phyloP scores from a whole-genome alignment of 2,888 invertebrate species.

The Phanerotoma sp. region DNA sequence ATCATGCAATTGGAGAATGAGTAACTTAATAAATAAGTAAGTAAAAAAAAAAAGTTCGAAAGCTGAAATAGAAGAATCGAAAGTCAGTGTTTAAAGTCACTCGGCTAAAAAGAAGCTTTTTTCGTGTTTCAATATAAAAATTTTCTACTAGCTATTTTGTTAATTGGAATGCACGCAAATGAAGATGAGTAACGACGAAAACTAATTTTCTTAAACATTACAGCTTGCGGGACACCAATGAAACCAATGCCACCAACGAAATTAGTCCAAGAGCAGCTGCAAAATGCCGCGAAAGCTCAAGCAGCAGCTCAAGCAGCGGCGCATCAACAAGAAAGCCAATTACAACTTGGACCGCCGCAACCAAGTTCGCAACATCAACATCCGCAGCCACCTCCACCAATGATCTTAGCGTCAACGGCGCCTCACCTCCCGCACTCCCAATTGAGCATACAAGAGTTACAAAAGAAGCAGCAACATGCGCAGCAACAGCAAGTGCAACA shows the following conservation, averaged over 20 bases:
- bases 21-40: no score
- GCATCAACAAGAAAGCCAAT: constrained; percentile 50
- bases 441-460: constrained; percentile 67
- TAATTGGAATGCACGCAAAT: no score
- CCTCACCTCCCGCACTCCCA: constrained; percentile 73
- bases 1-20: no score
- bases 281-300: constrained; percentile 54
- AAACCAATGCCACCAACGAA: constrained; percentile 80
- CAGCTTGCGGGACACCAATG: constrained; percentile 64
- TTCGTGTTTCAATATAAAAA: no score
- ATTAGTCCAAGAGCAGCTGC: constrained; percentile 63
- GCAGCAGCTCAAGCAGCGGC: constrained; percentile 49
- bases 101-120: no score
- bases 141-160: no score
- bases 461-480: constrained; percentile 62
- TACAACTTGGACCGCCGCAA: constrained; percentile 54
- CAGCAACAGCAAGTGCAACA: constrained; percentile 60
- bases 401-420: constrained; percentile 76
- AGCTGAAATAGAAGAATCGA: no score
- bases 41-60: no score
- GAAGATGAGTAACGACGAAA: constrained; percentile 19
- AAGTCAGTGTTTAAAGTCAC: no score
- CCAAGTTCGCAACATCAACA: constrained; percentile 51
- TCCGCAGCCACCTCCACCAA: constrained; percentile 60
- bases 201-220: constrained; percentile 40